Evolutionary conservation across 2,888 invertebrate genomes (phyloP), one percentile per base, ranked within the genome.

Genomic region (Lepidochitona cinerea): DNA sequence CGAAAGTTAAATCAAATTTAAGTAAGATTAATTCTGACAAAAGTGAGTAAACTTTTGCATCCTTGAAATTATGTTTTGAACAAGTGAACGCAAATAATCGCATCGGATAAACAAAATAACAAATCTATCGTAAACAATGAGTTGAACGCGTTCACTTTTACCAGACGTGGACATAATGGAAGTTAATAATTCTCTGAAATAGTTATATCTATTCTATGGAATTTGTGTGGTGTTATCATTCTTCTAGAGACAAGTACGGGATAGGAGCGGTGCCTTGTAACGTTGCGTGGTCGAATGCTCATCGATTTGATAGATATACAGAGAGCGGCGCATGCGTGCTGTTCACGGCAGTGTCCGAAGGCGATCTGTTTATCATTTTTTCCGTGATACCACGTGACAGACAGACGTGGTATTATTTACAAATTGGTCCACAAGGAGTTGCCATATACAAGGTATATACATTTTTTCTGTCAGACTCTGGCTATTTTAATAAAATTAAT

Each of bases 341-440:
- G 18, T 66, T 66, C 37, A 66, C 66, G 36, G 66, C 66, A 14
- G 66, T 35, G 35, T 66, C 66, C n/a, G 66, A 37, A n/a, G 66
- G 66, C 1, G 66, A 66, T 35, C 32, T 66, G 37, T 66, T 66
- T 26, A 29, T 66, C 2, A 9, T 66, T 36, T 66, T 66, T 37
- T 35, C 66, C 18, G 66, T 52, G 18, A 67, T 71, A 29, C 71
- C 71, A 65, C 64, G 59, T 37, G 71, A 71, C 35, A 36, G 35
- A 2, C 12, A 35, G 7, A 71, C 71, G 23, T 71, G 71, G 71
- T 71, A 71, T 29, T 71, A 71, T 37, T 7, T 71, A 14, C 71
- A 71, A 33, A 67, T 71, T 66, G 52, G 66, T 18, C 41, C 64
- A 68, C n/a, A 71, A 9, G 71, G 71, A 1, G 71, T 71, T 18